Conservation (phyloP, 2,113 vertebrate species). For the Odontophorus gujanensis region DNA sequence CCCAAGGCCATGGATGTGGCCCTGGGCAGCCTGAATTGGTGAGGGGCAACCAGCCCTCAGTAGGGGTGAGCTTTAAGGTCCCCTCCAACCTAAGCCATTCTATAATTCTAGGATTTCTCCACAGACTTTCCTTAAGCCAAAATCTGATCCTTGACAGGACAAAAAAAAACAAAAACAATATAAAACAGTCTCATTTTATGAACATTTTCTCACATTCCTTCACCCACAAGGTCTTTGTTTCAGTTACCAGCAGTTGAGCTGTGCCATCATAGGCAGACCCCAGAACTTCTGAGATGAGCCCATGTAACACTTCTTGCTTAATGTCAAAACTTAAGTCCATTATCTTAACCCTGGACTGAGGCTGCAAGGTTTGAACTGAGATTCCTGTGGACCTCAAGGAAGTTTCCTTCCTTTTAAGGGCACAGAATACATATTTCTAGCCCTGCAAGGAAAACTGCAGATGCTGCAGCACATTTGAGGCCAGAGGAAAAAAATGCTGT, state of each 20-base stretch:
- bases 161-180: background rate
- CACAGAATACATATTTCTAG: background rate
- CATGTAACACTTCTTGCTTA: background rate
- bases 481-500: background rate
- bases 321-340: background rate
- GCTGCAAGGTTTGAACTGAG: background rate
- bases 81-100: no score
- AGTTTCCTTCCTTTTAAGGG: background rate
- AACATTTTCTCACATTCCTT: background rate
- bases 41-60: no score
- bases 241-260: background rate
- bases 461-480: background rate
- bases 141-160: background rate
- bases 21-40: no score
- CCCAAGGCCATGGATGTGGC: no score
- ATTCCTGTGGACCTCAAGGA: background rate
- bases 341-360: slow-evolving; percentile 10
- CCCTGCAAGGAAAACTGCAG: background rate
- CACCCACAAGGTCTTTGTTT: background rate
- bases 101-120: background rate
- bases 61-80: no score
- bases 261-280: slow-evolving; percentile 19
- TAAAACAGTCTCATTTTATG: background rate
- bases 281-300: slow-evolving; percentile 25
- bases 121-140: background rate